A percentile compares a stretch with the other conserved stretches of the same genome.
phyloP scores from a whole-genome alignment of 2,797 vertebrate genomes.

The Phylloscopus collybita region DNA sequence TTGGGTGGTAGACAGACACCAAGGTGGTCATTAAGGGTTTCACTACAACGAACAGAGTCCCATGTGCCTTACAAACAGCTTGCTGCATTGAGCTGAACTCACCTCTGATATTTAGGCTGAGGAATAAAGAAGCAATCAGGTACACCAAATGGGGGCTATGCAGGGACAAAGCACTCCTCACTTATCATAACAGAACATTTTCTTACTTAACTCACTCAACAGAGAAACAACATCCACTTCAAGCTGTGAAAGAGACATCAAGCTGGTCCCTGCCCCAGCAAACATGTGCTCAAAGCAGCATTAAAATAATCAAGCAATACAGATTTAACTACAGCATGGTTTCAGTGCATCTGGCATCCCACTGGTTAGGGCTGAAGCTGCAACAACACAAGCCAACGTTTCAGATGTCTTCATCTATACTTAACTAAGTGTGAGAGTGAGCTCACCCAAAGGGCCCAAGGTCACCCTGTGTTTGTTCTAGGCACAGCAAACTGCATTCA shows the following conservation, averaged over 20 bases:
- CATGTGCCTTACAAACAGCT: not conserved
- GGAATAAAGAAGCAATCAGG: not conserved
- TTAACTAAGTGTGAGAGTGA: not conserved
- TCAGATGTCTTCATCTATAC: not conserved
- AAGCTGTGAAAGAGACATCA: slow-evolving; percentile 13
- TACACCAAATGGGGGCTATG: not conserved
- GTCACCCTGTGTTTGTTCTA: not conserved
- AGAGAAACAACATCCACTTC: not conserved
- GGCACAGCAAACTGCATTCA: not conserved
- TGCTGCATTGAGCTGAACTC: not conserved
- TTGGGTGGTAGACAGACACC: not conserved
- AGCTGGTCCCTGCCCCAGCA: not conserved
- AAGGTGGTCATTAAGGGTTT: not conserved
- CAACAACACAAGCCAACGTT: not conserved
- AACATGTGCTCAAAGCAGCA: not conserved
- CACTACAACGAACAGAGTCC: not conserved
- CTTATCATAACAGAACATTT: not conserved
- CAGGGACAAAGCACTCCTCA: not conserved
- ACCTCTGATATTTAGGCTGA: not conserved
- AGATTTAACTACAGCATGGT: not conserved
- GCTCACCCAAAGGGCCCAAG: not conserved
- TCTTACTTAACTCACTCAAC: not conserved
- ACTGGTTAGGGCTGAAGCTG: not conserved
- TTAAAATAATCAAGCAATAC: not conserved
- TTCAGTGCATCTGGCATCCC: not conserved